These are phyloP conservation scores for Tapera naevia DNA, from an alignment of 2,797 vertebrate genomes.

Conservation along the genomic window DNA sequence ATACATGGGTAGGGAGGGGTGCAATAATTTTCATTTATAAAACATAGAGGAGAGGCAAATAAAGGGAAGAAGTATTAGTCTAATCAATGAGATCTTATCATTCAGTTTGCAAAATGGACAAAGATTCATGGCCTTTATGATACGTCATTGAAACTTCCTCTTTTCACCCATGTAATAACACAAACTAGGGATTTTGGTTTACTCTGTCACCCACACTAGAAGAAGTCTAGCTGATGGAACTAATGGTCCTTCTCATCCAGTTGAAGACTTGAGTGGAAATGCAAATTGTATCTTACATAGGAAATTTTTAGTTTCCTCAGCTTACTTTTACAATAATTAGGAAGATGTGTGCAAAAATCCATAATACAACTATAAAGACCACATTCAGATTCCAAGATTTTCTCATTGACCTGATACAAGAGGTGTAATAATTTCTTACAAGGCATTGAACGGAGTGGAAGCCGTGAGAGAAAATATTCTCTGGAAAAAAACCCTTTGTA, in stretches of 20 bases:
- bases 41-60: neutral
- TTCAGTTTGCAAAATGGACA: neutral
- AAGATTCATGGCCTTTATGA: neutral
- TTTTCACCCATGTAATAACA: neutral
- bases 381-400: neutral
- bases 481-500: neutral
- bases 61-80: neutral
- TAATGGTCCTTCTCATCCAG: neutral
- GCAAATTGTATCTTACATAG: neutral
- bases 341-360: neutral
- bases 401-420: neutral
- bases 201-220: neutral
- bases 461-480: neutral
- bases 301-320: neutral
- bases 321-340: neutral
- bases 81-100: neutral
- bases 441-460: neutral
- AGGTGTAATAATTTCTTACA: neutral
- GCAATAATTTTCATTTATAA: neutral
- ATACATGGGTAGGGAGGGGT: neutral
- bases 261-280: neutral
- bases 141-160: neutral
- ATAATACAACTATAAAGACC: neutral
- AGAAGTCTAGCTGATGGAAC: neutral
- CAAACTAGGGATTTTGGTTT: neutral